Conservation (phyloP, 2,888 invertebrate species). For the Pilophorus perplexus region DNA sequence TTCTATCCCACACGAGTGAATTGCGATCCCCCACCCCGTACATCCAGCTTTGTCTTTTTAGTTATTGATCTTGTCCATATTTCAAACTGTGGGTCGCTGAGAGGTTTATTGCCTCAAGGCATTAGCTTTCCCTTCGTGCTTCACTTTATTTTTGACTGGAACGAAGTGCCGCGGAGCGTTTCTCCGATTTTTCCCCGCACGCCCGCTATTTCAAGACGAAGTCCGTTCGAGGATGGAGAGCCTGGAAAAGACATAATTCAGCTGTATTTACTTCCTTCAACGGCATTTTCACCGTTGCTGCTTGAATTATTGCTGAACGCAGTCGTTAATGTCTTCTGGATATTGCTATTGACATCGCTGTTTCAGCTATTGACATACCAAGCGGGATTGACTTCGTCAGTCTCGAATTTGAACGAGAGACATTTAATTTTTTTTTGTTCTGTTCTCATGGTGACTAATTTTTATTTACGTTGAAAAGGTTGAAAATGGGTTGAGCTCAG, state of each 20-base stretch:
- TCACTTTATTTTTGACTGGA: constrained; percentile 9
- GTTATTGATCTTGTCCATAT: constrained; percentile 11
- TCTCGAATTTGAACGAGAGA: too few relatives aligned
- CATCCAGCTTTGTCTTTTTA: background rate
- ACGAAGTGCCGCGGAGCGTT: background rate
- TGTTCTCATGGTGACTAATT: too few relatives aligned
- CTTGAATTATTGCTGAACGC: too few relatives aligned
- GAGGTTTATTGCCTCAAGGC: constrained; percentile 1
- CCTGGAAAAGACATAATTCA: background rate
- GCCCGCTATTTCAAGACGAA: too few relatives aligned
- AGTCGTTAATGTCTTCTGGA: too few relatives aligned
- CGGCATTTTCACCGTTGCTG: background rate
- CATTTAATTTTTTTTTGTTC: too few relatives aligned
- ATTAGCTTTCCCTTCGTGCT: background rate
- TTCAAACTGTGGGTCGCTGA: background rate
- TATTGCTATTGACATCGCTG: too few relatives aligned
- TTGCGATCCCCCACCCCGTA: background rate
- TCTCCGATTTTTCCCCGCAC: background rate
- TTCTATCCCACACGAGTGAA: background rate
- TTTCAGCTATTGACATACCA: too few relatives aligned
- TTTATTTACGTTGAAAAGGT: background rate
- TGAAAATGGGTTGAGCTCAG: background rate
- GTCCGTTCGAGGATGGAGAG: background rate
- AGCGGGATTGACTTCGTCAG: too few relatives aligned
- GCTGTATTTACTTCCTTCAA: background rate